Percentiles rank a stretch among this genome's conserved stretches.
These are phyloP conservation scores for Alligator sinensis DNA, from an alignment of 2,113 vertebrate species.

Conservation along the genomic window DNA sequence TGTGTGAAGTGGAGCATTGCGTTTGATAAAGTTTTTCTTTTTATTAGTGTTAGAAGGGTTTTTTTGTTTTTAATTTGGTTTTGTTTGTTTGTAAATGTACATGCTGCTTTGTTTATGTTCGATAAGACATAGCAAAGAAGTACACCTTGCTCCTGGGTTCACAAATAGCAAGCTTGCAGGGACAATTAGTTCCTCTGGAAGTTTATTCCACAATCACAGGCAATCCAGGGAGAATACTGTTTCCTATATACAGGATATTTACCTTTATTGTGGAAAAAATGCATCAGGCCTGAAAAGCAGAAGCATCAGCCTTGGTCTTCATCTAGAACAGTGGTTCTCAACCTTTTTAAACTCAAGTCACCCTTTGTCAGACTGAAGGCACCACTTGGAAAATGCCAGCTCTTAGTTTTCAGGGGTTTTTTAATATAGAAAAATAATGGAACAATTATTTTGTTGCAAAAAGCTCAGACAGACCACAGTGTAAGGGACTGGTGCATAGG, in stretches of 20 bases:
- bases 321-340: background rate
- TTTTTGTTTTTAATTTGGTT: background rate
- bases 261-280: background rate
- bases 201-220: background rate
- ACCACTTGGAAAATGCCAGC: too few relatives aligned
- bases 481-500: too few relatives aligned
- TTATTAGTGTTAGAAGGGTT: background rate
- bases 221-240: background rate
- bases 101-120: accelerated
- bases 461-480: too few relatives aligned
- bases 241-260: background rate
- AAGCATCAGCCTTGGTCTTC: background rate
- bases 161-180: background rate
- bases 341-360: too few relatives aligned
- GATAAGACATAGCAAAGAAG: background rate
- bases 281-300: background rate
- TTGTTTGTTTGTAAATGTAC: background rate
- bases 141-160: background rate
- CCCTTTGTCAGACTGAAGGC: too few relatives aligned
- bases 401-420: too few relatives aligned
- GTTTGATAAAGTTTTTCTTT: background rate
- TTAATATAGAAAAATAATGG: background rate
- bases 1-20: background rate
- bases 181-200: background rate
- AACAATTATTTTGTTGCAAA: too few relatives aligned